A percentile compares a stretch with the other conserved stretches of the same genome.
Conservation (phyloP, 2,888 invertebrate genomes). For the Nephrotoma guestfalica region DNA sequence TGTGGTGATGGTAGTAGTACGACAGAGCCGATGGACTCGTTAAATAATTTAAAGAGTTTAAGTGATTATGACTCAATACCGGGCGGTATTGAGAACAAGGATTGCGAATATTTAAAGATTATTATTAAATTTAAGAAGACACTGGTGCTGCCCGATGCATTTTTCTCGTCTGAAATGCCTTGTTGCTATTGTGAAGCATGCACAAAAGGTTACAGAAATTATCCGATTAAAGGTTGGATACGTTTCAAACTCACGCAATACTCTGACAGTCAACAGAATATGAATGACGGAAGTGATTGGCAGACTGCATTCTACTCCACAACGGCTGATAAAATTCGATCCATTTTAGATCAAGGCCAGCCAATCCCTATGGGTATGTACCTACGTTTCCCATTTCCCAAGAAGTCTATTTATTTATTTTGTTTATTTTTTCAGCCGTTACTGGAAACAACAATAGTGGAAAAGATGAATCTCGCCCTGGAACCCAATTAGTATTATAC, state of each 20-base stretch:
- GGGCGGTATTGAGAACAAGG: conserved; percentile 23
- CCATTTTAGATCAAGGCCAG: conserved; percentile 31
- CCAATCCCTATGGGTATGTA: conserved; percentile 22
- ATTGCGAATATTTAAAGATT: conserved; percentile 30
- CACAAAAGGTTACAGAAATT: conserved; percentile 2
- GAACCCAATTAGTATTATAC: conserved; percentile 26
- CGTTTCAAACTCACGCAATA: conserved; percentile 31
- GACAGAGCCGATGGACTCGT: conserved; percentile 16
- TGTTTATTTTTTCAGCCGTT: not conserved
- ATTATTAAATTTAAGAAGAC: conserved; percentile 29
- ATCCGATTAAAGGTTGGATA: conserved; percentile 20
- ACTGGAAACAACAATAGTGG: conserved; percentile 10
- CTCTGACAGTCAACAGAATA: conserved; percentile 14
- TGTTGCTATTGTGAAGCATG: conserved; percentile 26
- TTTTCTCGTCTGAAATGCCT: conserved; percentile 23
- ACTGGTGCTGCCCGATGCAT: conserved; percentile 28
- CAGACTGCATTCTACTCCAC: conserved; percentile 30
- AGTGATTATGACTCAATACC: conserved; percentile 20
- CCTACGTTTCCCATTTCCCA: not conserved
- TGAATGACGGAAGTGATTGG: conserved; percentile 22
- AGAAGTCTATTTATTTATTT: not conserved
- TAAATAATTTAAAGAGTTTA: conserved; percentile 6
- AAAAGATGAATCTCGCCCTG: conserved; percentile 27
- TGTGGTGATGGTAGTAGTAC: not conserved
- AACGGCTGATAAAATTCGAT: conserved; percentile 31